These are phyloP conservation scores for Bimastos eiseni DNA, from an alignment of 2,888 invertebrate species.

Conservation along the genomic window DNA sequence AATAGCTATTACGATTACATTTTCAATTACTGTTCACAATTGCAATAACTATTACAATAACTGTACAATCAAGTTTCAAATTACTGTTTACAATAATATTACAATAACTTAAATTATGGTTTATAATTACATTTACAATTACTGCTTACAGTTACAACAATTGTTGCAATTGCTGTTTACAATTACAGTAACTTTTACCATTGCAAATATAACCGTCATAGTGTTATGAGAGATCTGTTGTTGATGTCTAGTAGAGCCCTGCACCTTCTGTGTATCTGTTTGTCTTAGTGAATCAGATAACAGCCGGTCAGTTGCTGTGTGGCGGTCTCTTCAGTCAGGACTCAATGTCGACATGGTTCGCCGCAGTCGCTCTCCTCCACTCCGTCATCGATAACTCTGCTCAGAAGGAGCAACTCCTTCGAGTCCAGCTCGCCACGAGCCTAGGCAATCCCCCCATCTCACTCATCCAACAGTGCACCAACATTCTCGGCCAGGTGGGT, in stretches of 20 bases:
- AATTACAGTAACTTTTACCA: too few species aligned
- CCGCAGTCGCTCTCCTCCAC: constrained; percentile 86
- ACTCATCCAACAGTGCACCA: constrained; percentile 83
- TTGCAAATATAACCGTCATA: too few species aligned
- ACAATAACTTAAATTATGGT: too few species aligned
- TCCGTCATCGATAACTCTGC: constrained; percentile 78
- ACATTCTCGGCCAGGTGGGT: constrained; percentile 74
- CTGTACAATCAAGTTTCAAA: too few species aligned
- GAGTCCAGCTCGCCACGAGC: constrained; percentile 79
- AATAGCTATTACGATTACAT: too few species aligned
- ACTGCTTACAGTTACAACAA: too few species aligned
- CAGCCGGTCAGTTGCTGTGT: constrained; percentile 84
- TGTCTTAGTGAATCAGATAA: constrained; percentile 62
- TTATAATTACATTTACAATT: too few species aligned
- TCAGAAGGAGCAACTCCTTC: constrained; percentile 82
- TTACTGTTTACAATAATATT: too few species aligned
- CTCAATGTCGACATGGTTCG: constrained; percentile 90
- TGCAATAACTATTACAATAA: too few species aligned
- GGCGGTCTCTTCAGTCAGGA: constrained; percentile 88
- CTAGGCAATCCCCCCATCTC: constrained; percentile 77
- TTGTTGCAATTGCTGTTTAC: too few species aligned
- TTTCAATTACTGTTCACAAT: too few species aligned
- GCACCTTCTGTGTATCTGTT: not conserved
- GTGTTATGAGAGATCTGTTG: too few species aligned
- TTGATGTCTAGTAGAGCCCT: not conserved